Evolutionary conservation across 2,888 invertebrate genomes (phyloP), one percentile per base, ranked within the genome.

Genomic region (Tricholauxania praeusta): DNA sequence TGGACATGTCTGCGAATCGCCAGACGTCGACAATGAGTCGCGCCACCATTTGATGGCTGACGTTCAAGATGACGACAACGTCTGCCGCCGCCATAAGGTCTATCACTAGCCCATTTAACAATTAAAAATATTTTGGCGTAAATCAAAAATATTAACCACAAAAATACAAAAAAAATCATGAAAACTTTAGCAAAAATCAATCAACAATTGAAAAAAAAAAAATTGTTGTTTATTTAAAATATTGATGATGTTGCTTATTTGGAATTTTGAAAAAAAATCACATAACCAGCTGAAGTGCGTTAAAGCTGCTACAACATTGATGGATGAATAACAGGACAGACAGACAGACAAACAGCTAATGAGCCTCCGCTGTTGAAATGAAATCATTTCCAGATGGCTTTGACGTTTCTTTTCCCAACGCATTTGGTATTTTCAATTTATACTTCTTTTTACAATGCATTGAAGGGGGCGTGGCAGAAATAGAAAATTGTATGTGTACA

Each of bases 381-480:
- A 55, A 55, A 55, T 55, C 55, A 55, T 22, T 55, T 55, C 55
- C 55, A 55, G 55, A 55, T 55, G 55, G 55, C 55, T 55, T n/a
- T 12, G 55, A 15, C n/a, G 12, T 22, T 17, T 53, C 7, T 55
- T 22, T 17, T 3, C 28, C 28, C 2, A 28, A 28, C 2, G 28
- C 28, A 3, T 2, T 4, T 28, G 4, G 28, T 28, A 28, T 28
- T 28, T 28, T 28, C 28, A 28, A 28, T 28, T 28, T 28, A 28
- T 28, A 0, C 2, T 28, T 3, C 3, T 4, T 0, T 28, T 28
- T 28, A 4, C 28, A 28, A 28, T 4, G 28, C 28, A 28, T 28
- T 4, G 28, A 28, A 28, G 28, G 0, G 4, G 28, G 28, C 28
- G 28, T 28, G 28, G 4, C 28, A 28, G 3, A 0, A 4, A 28